Evolutionary conservation across 2,797 vertebrate genomes (phyloP), one percentile per base, ranked within the genome.

Genomic region (Meriones psammophilus): DNA sequence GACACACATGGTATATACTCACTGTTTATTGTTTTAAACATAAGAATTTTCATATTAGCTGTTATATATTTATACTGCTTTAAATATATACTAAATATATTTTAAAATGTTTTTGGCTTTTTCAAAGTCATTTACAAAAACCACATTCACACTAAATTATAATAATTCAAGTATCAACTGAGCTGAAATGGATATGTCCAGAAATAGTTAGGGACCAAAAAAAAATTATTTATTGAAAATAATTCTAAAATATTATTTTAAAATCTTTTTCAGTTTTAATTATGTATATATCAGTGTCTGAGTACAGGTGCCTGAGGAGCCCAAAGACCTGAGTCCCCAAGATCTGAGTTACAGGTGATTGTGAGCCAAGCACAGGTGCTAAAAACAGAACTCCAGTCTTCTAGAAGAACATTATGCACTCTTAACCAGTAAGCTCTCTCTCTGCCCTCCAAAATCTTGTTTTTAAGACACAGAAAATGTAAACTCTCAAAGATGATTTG

Each of bases 21-120:
- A 86, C 2, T 69, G 5, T 36, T 86, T 46, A 54, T 26, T 76
- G 60, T 80, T 91, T 87, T 74, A 93, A 71, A 92, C 90, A 83
- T 69, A 81, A 78, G n/a, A 86, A n/a, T 81, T 96, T 96, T 92
- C 69, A 88, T 69, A 50, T 58, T 78, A 17, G n/a, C 33, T 95
- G 80, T 33, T 84, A 68, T 58, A 69, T 69, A 69, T 33, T 69
- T 69, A 69, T n/a, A 69, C 33, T 69, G 68, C 30, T 69, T 69
- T 17, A n/a, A 69, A 18, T 69, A 69, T 18, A 69, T 60, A 30
- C 58, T 84, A 88, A 94, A 84, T 80, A 76, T 76, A 92, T 69
- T 89, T 78, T 93, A 30, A 90, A 13, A 33, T 36, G 54, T 58
- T 80, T 94, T 93, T 17, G 77, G 62, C 9, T 88, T 90, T 88